Evolutionary conservation across 2,888 invertebrate species (phyloP).

Genomic region (Eugnorisma glareosa): DNA sequence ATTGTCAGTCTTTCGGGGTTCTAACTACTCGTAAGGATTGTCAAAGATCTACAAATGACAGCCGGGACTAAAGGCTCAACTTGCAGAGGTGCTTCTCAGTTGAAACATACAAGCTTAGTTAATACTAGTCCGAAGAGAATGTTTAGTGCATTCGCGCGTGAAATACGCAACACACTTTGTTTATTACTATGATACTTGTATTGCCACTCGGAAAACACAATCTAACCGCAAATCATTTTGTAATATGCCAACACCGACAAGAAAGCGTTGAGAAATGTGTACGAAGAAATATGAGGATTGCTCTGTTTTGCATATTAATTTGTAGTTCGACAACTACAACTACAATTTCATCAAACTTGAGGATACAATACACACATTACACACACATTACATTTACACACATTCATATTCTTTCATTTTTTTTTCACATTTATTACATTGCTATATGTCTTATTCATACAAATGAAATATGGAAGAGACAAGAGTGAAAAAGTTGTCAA

Average conservation of each 20-base stretch:
- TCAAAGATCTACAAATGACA: not conserved
- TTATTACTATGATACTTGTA: slow-evolving; percentile 20
- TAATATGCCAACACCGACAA: slow-evolving; percentile 49
- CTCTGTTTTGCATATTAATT: slow-evolving; percentile 35
- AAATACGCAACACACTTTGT: slow-evolving; percentile 39
- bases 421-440: no score
- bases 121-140: slow-evolving; percentile 36
- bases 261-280: slow-evolving; percentile 47
- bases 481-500: no score
- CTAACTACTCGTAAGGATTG: not conserved
- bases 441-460: no score
- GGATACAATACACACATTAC: no score
- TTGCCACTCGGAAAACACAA: slow-evolving; percentile 39
- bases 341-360: not conserved
- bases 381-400: no score
- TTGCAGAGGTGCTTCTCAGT: not conserved
- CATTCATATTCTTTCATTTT: no score
- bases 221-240: slow-evolving; percentile 55
- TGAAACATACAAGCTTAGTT: not conserved
- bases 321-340: no score
- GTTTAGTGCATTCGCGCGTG: slow-evolving; percentile 31
- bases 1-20: not conserved
- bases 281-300: slow-evolving; percentile 18
- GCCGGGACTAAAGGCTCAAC: not conserved
- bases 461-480: no score